Percentiles rank a stretch among this genome's conserved stretches.
Conservation (phyloP, 2,888 invertebrate genomes). For the Patella ulyssiponensis region DNA sequence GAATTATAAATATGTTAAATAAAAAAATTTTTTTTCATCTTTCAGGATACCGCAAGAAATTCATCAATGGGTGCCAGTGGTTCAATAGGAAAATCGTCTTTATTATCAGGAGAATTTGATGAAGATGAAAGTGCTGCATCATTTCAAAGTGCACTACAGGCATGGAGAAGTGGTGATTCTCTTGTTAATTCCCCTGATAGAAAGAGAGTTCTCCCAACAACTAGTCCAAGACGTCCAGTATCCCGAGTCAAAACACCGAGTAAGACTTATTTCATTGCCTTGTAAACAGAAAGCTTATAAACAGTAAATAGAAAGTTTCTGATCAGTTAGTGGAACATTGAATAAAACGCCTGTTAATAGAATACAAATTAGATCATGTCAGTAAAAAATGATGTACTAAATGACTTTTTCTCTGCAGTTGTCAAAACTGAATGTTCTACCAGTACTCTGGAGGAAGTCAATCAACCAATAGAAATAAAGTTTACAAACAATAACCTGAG, state of each 20-base stretch:
- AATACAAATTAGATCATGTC: background rate
- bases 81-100: slow-evolving; percentile 43
- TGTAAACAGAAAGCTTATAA: no score
- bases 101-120: slow-evolving; percentile 65
- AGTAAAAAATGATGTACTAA: background rate
- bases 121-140: slow-evolving; percentile 68
- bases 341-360: no score
- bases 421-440: slow-evolving; percentile 55
- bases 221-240: background rate
- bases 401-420: slow-evolving; percentile 39
- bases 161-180: slow-evolving; percentile 54
- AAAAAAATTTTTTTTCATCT: background rate
- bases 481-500: slow-evolving; percentile 57
- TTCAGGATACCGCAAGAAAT: slow-evolving; percentile 8
- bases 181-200: slow-evolving; percentile 22
- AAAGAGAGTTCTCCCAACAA: background rate
- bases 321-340: no score
- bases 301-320: no score
- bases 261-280: slow-evolving; percentile 30
- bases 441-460: slow-evolving; percentile 39
- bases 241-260: slow-evolving; percentile 51
- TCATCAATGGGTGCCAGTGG: slow-evolving; percentile 60
- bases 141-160: slow-evolving; percentile 67
- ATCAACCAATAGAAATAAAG: slow-evolving; percentile 54
- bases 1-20: background rate